Conservation (phyloP, 2,888 invertebrate species). For the Hypolimnas misippus region DNA sequence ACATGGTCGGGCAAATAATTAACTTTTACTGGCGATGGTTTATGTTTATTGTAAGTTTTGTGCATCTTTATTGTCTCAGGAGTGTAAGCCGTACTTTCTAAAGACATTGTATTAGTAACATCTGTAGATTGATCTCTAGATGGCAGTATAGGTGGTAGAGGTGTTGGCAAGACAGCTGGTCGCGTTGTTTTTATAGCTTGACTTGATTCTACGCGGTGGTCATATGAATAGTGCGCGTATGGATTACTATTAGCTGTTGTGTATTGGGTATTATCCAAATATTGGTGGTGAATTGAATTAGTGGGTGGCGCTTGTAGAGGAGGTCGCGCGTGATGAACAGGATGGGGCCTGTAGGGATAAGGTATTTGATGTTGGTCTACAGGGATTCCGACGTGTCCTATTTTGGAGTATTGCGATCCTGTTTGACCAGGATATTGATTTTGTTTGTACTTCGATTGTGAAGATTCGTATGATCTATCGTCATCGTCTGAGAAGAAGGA, state of each 20-base stretch:
- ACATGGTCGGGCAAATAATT: conserved; percentile 68
- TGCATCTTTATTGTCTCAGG: conserved; percentile 55
- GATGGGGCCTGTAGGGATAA: conserved; percentile 59
- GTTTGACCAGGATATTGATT: conserved; percentile 50
- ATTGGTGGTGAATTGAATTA: conserved; percentile 55
- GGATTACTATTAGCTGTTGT: conserved; percentile 39
- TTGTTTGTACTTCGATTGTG: conserved; percentile 53
- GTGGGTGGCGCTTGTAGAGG: conserved; percentile 56
- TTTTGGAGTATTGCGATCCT: conserved; percentile 59
- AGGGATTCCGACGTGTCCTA: conserved; percentile 55
- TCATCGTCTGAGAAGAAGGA: conserved; percentile 72
- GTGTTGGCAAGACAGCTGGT: conserved; percentile 67
- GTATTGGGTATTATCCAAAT: conserved; percentile 50
- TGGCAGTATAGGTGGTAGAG: conserved; percentile 47
- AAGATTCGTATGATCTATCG: conserved; percentile 49
- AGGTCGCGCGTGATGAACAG: conserved; percentile 59
- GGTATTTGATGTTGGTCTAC: conserved; percentile 60
- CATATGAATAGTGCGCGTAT: conserved; percentile 50
- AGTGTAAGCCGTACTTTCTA: conserved; percentile 54
- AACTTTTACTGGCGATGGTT: conserved; percentile 56
- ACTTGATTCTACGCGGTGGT: conserved; percentile 55
- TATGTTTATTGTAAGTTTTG: conserved; percentile 54
- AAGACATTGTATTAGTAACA: conserved; percentile 48
- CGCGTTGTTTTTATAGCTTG: conserved; percentile 63
- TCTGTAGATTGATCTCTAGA: conserved; percentile 55